Percentiles rank a stretch among this genome's conserved stretches.
Conservation (phyloP, 2,113 vertebrate genomes). For the Panurus biarmicus region DNA sequence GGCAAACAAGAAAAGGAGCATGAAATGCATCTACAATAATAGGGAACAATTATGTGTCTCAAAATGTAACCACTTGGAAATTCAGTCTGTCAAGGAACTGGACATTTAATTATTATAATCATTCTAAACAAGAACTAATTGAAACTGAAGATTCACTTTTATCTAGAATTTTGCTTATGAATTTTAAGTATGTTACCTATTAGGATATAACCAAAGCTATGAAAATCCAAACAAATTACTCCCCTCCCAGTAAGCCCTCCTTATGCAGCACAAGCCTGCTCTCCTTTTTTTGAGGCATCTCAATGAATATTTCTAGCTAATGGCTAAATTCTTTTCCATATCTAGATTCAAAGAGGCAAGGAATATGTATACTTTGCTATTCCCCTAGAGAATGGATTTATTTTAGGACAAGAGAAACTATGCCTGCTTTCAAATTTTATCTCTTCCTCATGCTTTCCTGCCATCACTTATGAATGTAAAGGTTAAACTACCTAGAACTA, state of each 20-base stretch:
- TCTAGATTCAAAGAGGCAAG: slow-evolving; percentile 48
- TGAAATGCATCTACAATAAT: slow-evolving; percentile 37
- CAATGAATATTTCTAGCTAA: slow-evolving; percentile 34
- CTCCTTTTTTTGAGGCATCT: slow-evolving; percentile 22
- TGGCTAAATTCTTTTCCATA: slow-evolving; percentile 31
- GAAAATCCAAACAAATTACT: slow-evolving; percentile 48
- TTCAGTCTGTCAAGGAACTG: slow-evolving; percentile 39
- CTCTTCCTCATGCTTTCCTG: slow-evolving; percentile 1
- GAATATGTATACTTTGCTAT: slow-evolving; percentile 30
- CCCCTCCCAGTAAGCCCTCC: neutral
- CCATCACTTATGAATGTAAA: slow-evolving; percentile 39
- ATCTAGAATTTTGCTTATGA: slow-evolving; percentile 34
- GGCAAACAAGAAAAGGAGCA: slow-evolving; percentile 21
- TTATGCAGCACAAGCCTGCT: neutral
- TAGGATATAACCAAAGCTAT: slow-evolving; percentile 15
- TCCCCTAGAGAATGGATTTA: slow-evolving; percentile 36
- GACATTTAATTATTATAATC: slow-evolving; percentile 59
- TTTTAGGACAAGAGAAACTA: slow-evolving; percentile 31
- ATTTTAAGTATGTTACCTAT: slow-evolving; percentile 49
- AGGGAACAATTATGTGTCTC: slow-evolving; percentile 48
- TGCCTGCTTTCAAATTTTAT: slow-evolving; percentile 27
- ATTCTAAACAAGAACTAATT: slow-evolving; percentile 54
- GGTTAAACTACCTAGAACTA: slow-evolving; percentile 23
- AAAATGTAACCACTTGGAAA: slow-evolving; percentile 50
- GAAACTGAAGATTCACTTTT: slow-evolving; percentile 50